Base-by-base conservation (phyloP, 2,113 vertebrate species). In the Triplophysa dalaica region DNA sequence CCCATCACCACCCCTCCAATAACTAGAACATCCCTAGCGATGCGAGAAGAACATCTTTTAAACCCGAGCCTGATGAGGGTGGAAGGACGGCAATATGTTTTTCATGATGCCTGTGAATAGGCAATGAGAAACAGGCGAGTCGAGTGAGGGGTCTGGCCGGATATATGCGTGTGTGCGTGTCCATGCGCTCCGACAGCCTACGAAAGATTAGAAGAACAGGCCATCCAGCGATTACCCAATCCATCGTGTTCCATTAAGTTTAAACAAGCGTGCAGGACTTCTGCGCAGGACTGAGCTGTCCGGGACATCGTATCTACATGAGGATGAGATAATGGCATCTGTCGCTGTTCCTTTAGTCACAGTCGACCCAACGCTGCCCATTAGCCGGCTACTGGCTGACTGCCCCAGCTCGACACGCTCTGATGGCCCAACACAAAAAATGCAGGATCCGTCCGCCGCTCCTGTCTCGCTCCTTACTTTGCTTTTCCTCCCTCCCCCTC, bases 251-350 rank as follows among this genome's bases (percentile, higher is more conserved):
- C 84, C 84, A 90, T 92, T 90, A 89, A 89, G 86, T 86, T 90
- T 87, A 79, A 80, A 83, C 83, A 83, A 82, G 76, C 64, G 62
- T 52, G 22, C 50, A 50, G n/a, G 33, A 79, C 70, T 64, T 77
- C 81, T 76, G 84, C 84, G 78, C 79, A 79, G 58, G 68, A 79
- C 81, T 83, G 89, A 80, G 86, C 79, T 75, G 87, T 87, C 88
- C 80, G 81, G 83, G 68, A 83, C 79, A 85, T 85, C 88, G 88
- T 89, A 87, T 90, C 89, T 91, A 86, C 87, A 89, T 89, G 87
- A 86, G 87, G 86, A 85, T 89, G 88, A 90, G 89, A 91, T 91
- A 91, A 92, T 90, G 89, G 89, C 89, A 89, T 91, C 89, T 90
- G 91, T 89, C 91, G 86, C 88, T 88, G 89, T 87, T 88, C 86